Conservation (phyloP, 2,113 vertebrate genomes). For the Ceyx cyanopectus region DNA sequence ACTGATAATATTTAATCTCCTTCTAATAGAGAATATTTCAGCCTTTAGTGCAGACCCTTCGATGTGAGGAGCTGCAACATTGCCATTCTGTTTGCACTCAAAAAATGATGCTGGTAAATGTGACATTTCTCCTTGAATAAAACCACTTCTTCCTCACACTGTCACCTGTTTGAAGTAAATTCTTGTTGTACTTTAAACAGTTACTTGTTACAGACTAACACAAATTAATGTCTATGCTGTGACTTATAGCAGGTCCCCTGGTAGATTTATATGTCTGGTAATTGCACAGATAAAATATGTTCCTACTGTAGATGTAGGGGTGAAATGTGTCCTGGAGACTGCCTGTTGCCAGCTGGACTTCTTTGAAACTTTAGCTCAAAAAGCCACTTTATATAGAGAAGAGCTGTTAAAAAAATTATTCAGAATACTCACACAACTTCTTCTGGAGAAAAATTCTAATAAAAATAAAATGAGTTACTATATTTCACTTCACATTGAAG, state of each 20-base stretch:
- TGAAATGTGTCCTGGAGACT: conserved; percentile 38
- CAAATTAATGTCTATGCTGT: conserved; percentile 13
- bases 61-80: not conserved
- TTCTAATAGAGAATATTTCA: not conserved
- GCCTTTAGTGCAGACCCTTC: not conserved
- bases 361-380: conserved; percentile 9
- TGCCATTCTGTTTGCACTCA: not conserved
- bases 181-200: not conserved
- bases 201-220: not conserved
- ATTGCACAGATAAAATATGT: conserved; percentile 27
- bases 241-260: not conserved
- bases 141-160: not conserved
- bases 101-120: conserved; percentile 13
- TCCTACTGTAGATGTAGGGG: not conserved
- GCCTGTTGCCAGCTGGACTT: conserved; percentile 29
- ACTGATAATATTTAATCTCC: conserved; percentile 43
- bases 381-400: not conserved
- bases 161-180: not conserved
- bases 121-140: not conserved
- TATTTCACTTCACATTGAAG: not conserved
- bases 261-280: conserved; percentile 25
- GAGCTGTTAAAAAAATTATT: not conserved
- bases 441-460: not conserved
- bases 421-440: not conserved
- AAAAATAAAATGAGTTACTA: not conserved